Conservation (phyloP, 2,888 invertebrate species). For the Autographa pulchrina region DNA sequence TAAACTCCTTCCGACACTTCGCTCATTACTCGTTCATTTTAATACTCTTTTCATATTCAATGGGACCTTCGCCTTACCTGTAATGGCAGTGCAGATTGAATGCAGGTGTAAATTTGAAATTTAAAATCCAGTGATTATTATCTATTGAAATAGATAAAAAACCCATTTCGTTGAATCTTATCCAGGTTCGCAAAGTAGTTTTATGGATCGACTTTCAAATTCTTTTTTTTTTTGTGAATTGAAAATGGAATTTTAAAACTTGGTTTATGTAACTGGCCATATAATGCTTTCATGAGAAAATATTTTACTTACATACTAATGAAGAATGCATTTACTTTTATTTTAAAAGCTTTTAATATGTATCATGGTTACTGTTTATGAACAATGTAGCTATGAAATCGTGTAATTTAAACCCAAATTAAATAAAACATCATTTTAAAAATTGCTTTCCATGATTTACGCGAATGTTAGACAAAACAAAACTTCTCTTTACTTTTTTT, state of each 20-base stretch:
- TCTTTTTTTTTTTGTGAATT: slow-evolving; percentile 25
- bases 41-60: not conserved
- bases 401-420: too few species aligned
- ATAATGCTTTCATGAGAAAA: not conserved
- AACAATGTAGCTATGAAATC: too few species aligned
- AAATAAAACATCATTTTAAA: too few species aligned
- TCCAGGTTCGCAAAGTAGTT: slow-evolving; percentile 42
- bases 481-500: too few species aligned
- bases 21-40: slow-evolving; percentile 19
- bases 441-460: too few species aligned
- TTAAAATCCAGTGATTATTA: slow-evolving; percentile 68
- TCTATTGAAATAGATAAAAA: slow-evolving; percentile 56
- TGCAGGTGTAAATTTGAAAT: slow-evolving; percentile 65
- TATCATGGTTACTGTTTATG: too few species aligned
- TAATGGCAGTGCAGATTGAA: slow-evolving; percentile 62
- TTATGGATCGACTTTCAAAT: slow-evolving; percentile 30
- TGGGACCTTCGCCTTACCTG: slow-evolving; percentile 22
- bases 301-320: not conserved
- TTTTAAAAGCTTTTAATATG: too few species aligned
- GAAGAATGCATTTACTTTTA: not conserved
- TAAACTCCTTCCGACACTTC: not conserved
- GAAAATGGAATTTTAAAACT: slow-evolving; percentile 32
- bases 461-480: too few species aligned
- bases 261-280: not conserved
- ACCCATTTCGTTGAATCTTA: slow-evolving; percentile 29